These are phyloP conservation scores for Crossaster papposus DNA, from an alignment of 53 echinoderm and acorn worm genomes.

Conservation along the genomic window DNA sequence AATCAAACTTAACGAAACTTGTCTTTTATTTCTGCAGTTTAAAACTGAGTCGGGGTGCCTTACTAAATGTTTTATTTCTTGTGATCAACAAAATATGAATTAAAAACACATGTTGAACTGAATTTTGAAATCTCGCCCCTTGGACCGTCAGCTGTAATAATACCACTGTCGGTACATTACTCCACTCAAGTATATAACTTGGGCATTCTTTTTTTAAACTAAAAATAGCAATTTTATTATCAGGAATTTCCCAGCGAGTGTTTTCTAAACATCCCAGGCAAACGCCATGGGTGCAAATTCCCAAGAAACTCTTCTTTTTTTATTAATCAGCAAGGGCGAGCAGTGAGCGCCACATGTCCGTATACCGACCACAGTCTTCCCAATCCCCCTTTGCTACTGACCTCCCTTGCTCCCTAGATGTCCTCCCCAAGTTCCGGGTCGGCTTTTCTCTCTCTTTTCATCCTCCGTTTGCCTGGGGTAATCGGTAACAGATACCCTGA, in stretches of 20 bases:
- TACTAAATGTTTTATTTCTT: no score
- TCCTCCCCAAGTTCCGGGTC: not conserved
- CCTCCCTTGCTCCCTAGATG: constrained; percentile 20
- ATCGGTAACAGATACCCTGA: constrained; percentile 55
- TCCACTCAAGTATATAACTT: no score
- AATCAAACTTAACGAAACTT: no score
- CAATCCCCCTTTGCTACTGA: constrained; percentile 26
- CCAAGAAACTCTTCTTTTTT: not conserved
- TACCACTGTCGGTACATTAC: not conserved
- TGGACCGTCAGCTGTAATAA: not conserved
- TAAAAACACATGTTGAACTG: not conserved
- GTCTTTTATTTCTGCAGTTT: no score
- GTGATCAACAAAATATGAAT: no score
- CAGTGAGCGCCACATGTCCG: not conserved
- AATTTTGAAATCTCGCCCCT: not conserved
- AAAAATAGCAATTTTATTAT: not conserved
- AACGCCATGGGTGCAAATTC: constrained; percentile 6
- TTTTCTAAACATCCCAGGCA: not conserved
- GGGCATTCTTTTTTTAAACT: not conserved
- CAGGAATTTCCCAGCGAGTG: not conserved
- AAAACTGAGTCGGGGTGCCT: no score
- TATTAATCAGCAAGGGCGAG: not conserved
- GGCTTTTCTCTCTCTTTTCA: not conserved
- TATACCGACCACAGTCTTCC: constrained; percentile 22
- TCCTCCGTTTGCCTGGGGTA: constrained; percentile 4